Percentiles rank a stretch among this genome's conserved stretches.
phyloP scores from a whole-genome alignment of 2,888 invertebrate genomes.

The Drosophila mercatorum region DNA sequence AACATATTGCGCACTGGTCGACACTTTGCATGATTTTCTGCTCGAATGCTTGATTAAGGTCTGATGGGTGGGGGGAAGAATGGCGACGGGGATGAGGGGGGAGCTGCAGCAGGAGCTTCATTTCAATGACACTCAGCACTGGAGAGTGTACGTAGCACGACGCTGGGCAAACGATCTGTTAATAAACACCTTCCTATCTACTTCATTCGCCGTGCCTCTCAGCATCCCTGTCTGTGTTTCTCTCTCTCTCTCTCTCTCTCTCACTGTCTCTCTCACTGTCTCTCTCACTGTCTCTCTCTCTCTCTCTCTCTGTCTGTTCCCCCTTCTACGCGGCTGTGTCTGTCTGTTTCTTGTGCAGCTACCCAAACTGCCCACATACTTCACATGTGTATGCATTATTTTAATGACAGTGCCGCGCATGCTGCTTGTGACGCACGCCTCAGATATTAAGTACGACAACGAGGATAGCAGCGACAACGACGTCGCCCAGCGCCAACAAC shows the following conservation, averaged over 20 bases:
- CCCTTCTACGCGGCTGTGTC: not conserved
- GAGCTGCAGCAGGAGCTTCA: not conserved
- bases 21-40: conserved; percentile 77
- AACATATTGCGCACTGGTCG: conserved; percentile 64
- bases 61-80: conserved; percentile 1
- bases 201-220: not conserved
- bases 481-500: conserved; percentile 25
- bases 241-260: conserved; percentile 4
- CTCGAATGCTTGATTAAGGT: conserved; percentile 65
- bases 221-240: not conserved
- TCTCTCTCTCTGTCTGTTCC: not conserved
- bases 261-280: not conserved
- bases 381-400: conserved; percentile 80
- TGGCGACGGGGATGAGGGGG: not conserved
- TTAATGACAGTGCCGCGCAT: conserved; percentile 78
- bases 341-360: conserved; percentile 22
- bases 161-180: conserved; percentile 82
- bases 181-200: conserved; percentile 80
- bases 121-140: conserved; percentile 58
- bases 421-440: conserved; percentile 76
- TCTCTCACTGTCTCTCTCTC: not conserved
- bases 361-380: conserved; percentile 73
- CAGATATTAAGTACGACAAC: conserved; percentile 65
- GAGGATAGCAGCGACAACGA: conserved; percentile 35
- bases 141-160: conserved; percentile 47